Conservation (phyloP, 2,797 vertebrate genomes). For the Tadarida brasiliensis region DNA sequence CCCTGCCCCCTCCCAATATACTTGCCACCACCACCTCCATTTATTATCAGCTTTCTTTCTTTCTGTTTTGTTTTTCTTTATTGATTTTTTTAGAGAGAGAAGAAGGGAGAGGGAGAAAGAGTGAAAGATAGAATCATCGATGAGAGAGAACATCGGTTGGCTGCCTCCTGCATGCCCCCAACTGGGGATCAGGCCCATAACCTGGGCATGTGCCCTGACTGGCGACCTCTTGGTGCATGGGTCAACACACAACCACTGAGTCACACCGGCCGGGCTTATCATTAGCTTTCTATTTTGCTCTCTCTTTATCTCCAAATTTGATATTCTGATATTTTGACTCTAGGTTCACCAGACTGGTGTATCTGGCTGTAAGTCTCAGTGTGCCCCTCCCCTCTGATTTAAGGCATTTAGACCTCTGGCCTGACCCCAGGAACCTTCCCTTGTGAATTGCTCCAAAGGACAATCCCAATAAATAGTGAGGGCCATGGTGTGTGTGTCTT, state of each 20-base stretch:
- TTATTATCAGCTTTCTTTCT: background rate
- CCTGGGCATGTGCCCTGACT: too few relatives aligned
- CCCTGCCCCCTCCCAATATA: background rate
- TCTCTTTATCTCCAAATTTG: background rate
- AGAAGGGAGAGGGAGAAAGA: too few relatives aligned
- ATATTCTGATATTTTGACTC: background rate
- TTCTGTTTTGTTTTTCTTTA: too few relatives aligned
- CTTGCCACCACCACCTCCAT: background rate
- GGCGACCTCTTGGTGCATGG: too few relatives aligned
- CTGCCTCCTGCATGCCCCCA: too few relatives aligned
- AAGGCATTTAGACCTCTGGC: background rate
- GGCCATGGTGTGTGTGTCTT: background rate
- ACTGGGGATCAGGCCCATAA: too few relatives aligned
- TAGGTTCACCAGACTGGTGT: background rate
- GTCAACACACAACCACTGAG: too few relatives aligned
- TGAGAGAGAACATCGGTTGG: too few relatives aligned
- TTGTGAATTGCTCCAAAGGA: background rate
- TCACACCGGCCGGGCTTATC: too few relatives aligned
- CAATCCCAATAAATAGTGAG: background rate
- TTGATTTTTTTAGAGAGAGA: too few relatives aligned
- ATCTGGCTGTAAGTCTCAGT: background rate
- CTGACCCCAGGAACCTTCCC: background rate
- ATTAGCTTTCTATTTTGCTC: constrained; percentile 3
- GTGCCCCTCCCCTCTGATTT: background rate
- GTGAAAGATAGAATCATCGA: too few relatives aligned